These are phyloP conservation scores for Chlorospingus flavigularis DNA, from an alignment of 2,797 vertebrate genomes.

Conservation along the genomic window DNA sequence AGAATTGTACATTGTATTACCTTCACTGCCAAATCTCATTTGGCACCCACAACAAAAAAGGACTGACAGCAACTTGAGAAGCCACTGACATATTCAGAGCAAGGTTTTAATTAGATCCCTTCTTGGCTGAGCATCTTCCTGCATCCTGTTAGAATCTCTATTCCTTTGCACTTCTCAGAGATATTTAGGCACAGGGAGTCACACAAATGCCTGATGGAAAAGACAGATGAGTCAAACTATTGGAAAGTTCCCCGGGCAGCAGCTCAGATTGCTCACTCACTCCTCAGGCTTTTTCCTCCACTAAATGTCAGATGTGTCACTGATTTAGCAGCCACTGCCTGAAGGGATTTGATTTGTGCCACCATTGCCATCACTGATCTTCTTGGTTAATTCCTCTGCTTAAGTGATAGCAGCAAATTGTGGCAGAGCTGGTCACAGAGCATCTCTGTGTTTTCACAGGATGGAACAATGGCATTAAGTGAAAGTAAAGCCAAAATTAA, in stretches of 20 bases:
- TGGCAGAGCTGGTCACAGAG: neutral
- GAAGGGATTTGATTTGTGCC: conserved; percentile 2
- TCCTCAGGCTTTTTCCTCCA: neutral
- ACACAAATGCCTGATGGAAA: conserved; percentile 19
- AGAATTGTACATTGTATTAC: conserved; percentile 53
- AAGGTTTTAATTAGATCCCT: conserved; percentile 15
- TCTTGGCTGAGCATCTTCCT: neutral
- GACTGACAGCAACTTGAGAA: conserved; percentile 73
- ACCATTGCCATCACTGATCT: neutral
- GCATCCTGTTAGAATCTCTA: neutral
- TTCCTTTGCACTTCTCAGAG: conserved; percentile 1
- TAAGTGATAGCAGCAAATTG: neutral
- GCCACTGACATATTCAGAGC: conserved; percentile 75
- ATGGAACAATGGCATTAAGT: neutral
- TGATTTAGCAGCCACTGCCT: neutral
- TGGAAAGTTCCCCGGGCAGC: conserved; percentile 33
- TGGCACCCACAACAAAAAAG: conserved; percentile 74
- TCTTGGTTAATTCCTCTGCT: neutral
- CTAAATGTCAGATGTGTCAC: conserved; percentile 33
- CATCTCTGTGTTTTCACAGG: neutral
- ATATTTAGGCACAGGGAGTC: neutral
- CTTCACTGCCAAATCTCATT: conserved; percentile 78
- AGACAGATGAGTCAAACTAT: conserved; percentile 42
- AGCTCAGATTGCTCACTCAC: conserved; percentile 1
- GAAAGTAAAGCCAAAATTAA: neutral